Evolutionary conservation across 2,888 invertebrate genomes (phyloP).

Genomic region (Caenorhabditis imperialis): DNA sequence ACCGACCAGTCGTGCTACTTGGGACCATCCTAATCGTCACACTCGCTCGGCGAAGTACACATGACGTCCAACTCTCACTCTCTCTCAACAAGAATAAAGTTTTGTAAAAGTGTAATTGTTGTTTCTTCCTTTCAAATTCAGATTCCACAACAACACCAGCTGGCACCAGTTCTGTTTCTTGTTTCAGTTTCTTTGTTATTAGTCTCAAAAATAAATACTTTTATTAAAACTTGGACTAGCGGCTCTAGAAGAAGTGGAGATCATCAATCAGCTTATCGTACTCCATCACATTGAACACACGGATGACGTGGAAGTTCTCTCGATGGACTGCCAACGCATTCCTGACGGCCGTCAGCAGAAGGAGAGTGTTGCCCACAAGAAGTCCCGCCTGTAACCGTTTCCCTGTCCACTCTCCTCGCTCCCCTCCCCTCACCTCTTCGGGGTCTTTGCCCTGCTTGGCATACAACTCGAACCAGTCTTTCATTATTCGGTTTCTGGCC

Average conservation of each 20-base stretch:
- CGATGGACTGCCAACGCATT: slow-evolving; percentile 43
- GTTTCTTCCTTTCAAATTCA: too few relatives aligned
- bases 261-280: slow-evolving; percentile 73
- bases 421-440: slow-evolving; percentile 27
- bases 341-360: slow-evolving; percentile 65
- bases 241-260: slow-evolving; percentile 45
- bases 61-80: too few relatives aligned
- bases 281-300: slow-evolving; percentile 70
- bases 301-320: slow-evolving; percentile 69
- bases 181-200: too few relatives aligned
- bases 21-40: too few relatives aligned
- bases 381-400: slow-evolving; percentile 52
- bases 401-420: background rate
- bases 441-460: slow-evolving; percentile 52
- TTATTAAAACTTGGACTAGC: too few relatives aligned
- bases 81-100: too few relatives aligned
- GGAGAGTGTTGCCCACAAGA: slow-evolving; percentile 71
- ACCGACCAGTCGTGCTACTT: too few relatives aligned
- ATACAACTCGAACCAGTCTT: slow-evolving; percentile 71
- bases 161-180: too few relatives aligned
- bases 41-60: too few relatives aligned
- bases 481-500: slow-evolving; percentile 44
- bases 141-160: too few relatives aligned
- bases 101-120: too few relatives aligned
- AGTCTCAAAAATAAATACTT: too few relatives aligned